Percentiles rank a stretch among this genome's conserved stretches.
Conservation (phyloP, 1,140 invertebrate genomes). For the Stenopsyche tienmushanensis region DNA sequence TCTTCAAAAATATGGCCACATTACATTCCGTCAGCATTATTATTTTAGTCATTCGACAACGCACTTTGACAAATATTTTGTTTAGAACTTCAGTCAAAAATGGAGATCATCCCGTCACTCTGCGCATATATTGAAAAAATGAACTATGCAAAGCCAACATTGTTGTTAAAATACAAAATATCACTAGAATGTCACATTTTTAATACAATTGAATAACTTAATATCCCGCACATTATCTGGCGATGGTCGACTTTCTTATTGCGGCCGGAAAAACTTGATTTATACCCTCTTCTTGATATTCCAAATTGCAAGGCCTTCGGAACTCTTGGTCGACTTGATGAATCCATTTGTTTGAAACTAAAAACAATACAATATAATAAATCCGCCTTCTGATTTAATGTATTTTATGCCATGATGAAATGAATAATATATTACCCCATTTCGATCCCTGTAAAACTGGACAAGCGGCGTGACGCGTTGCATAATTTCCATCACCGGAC, state of each 20-base stretch:
- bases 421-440: constrained; percentile 71
- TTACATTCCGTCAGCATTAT: too few species aligned
- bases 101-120: too few species aligned
- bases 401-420: not conserved
- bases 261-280: constrained; percentile 44
- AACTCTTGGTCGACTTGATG: constrained; percentile 95
- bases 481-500: constrained; percentile 90
- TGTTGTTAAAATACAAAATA: too few species aligned
- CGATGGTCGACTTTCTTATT: constrained; percentile 11
- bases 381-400: not conserved
- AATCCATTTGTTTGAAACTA: constrained; percentile 99
- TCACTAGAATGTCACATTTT: not conserved
- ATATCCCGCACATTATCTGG: constrained; percentile 27
- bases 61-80: too few species aligned
- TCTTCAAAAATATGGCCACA: too few species aligned
- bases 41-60: too few species aligned
- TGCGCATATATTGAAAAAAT: too few species aligned
- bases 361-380: too few species aligned
- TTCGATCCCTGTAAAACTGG: constrained; percentile 95
- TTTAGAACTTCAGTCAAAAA: too few species aligned
- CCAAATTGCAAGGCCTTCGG: constrained; percentile 71
- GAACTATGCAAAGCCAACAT: too few species aligned
- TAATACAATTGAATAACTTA: not conserved
- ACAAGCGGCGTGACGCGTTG: constrained; percentile 94
- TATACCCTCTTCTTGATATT: constrained; percentile 52